Base-by-base conservation (phyloP, 2,888 invertebrate species). In the Pachymerium ferrugineum region DNA sequence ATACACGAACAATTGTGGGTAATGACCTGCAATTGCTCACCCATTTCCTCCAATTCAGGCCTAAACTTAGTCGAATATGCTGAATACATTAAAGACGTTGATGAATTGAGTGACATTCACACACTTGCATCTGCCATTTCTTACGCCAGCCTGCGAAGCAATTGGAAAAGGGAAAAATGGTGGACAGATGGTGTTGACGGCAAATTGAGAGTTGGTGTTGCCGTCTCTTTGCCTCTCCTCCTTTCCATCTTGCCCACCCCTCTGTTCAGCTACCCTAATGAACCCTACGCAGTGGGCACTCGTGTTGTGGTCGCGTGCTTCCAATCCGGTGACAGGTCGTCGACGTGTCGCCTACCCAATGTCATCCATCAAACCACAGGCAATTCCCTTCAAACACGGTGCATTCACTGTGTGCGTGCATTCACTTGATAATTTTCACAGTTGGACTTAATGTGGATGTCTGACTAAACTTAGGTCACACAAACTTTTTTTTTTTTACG, bases 271-370 rank as follows among this genome's bases (percentile, higher is more conserved):
- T 8, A 47, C 19, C 19, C 47, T 47, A 47, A 47, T 47, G 47
- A 47, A 47, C 47, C 47, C 47, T 14, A 8, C 47, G 16, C 8
- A 47, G 47, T 47, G 47, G 47, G 16, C 47, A 47, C 47, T 47
- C 16, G 47, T 47, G 47, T 47, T 47, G 47, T 22, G 47, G 47
- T 47, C 47, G 47, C 47, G 47, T 47, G 47, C 47, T 22, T 47
- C 47, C 47, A 47, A 47, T 47, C 47, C 47, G 47, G 16, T 47
- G 47, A 47, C 47, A 47, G 47, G 47, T 47, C 47, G 47, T 47
- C 47, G 47, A 47, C 47, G 47, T 47, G 47, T 47, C 47, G 47
- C 47, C n/a, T 19, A 47, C 10, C 47, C 47, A 47, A 47, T 16
- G 47, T 8, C 47, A 47, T 47, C 47, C 47, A 47, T 47, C 47